These are phyloP conservation scores for Margaritifera margaritifera DNA, from an alignment of 2,888 invertebrate species.

Conservation along the genomic window DNA sequence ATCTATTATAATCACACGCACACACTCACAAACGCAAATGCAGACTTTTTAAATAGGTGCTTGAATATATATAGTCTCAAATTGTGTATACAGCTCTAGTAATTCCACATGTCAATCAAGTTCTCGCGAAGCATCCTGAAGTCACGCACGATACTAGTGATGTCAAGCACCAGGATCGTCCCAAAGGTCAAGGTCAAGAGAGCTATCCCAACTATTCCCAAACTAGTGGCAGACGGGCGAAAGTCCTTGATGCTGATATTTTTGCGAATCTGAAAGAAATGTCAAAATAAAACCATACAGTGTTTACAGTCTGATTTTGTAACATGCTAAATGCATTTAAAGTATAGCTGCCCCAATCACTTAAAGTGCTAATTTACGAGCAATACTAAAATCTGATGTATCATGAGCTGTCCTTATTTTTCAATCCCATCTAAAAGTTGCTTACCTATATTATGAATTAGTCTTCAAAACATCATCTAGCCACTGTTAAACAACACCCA, in stretches of 20 bases:
- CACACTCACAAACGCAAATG: too few species aligned
- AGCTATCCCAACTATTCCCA: constrained; percentile 23
- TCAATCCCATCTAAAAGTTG: too few species aligned
- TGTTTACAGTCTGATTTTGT: too few species aligned
- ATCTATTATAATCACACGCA: too few species aligned
- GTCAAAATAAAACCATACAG: not conserved
- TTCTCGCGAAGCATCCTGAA: constrained; percentile 16
- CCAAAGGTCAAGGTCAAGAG: constrained; percentile 20
- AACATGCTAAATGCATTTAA: too few species aligned
- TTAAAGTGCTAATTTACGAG: too few species aligned
- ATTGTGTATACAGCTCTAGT: too few species aligned
- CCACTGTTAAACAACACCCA: not conserved
- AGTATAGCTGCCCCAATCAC: too few species aligned
- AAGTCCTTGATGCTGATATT: constrained; percentile 28
- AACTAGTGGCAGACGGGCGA: constrained; percentile 25
- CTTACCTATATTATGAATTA: not conserved
- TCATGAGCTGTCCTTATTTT: too few species aligned
- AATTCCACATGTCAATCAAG: constrained; percentile 8
- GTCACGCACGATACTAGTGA: constrained; percentile 22
- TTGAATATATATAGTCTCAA: too few species aligned
- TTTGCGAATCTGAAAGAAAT: constrained; percentile 21
- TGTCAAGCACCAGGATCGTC: constrained; percentile 19
- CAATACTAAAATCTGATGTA: too few species aligned
- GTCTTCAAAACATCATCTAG: not conserved
- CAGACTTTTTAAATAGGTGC: too few species aligned